phyloP scores from a whole-genome alignment of 1,140 invertebrate genomes.

The Octopus bimaculoides region DNA sequence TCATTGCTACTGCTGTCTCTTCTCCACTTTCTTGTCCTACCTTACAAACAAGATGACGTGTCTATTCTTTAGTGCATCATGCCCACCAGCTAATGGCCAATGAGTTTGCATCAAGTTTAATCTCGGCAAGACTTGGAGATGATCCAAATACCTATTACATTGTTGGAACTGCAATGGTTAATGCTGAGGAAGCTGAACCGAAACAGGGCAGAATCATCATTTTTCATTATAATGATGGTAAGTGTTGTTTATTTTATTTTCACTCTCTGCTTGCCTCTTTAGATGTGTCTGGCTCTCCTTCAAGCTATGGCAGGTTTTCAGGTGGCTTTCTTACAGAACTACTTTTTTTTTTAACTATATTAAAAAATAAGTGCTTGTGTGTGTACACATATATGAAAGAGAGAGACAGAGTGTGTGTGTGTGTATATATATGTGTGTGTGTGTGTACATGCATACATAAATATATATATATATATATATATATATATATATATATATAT shows the following conservation, averaged over 20 bases:
- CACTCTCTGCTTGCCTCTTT: too few species aligned
- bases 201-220: conserved; percentile 85
- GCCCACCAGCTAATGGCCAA: conserved; percentile 84
- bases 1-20: not conserved
- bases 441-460: too few species aligned
- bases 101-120: conserved; percentile 85
- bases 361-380: too few species aligned
- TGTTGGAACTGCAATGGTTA: conserved; percentile 89
- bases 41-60: not conserved
- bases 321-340: too few species aligned
- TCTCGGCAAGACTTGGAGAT: conserved; percentile 87
- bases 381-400: too few species aligned
- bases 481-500: too few species aligned
- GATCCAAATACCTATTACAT: conserved; percentile 90
- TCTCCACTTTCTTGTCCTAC: not conserved
- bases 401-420: too few species aligned
- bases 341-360: too few species aligned
- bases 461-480: too few species aligned
- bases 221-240: conserved; percentile 86
- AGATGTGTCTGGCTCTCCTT: too few species aligned
- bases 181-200: conserved; percentile 92
- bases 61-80: conserved; percentile 68
- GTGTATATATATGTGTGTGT: too few species aligned
- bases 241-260: not conserved
- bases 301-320: too few species aligned